These are phyloP conservation scores for Phengaris arion DNA, from an alignment of 2,888 invertebrate genomes.

Conservation along the genomic window DNA sequence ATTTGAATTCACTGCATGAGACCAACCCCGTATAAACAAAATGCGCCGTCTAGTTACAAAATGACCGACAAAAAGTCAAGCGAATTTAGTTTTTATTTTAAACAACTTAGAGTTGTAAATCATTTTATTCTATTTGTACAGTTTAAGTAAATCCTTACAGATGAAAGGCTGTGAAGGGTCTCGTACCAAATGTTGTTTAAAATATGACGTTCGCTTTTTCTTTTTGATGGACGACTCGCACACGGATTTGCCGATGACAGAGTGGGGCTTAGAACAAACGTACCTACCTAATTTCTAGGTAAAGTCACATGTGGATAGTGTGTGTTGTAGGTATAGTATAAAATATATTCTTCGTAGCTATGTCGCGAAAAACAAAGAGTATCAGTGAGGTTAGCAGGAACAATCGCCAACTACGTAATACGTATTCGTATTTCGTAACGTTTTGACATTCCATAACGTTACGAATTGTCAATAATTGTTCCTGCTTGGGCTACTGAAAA, in stretches of 20 bases:
- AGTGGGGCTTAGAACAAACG: background rate
- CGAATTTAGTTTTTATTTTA: background rate
- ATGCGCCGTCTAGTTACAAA: conserved; percentile 41
- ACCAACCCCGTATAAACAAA: conserved; percentile 51
- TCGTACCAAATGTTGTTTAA: conserved; percentile 37
- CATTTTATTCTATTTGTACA: conserved; percentile 18
- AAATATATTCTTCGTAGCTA: too few relatives aligned
- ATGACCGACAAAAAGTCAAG: background rate
- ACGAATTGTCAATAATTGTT: too few relatives aligned
- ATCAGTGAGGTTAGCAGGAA: too few relatives aligned
- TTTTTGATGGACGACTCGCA: conserved; percentile 26
- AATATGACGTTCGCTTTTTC: conserved; percentile 13
- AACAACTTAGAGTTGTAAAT: background rate
- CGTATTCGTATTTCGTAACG: too few relatives aligned
- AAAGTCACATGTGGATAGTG: background rate
- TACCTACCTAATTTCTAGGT: conserved; percentile 3
- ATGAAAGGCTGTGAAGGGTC: conserved; percentile 36
- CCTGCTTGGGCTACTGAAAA: too few relatives aligned
- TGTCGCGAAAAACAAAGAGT: too few relatives aligned
- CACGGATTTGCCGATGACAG: conserved; percentile 20
- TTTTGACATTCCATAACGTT: too few relatives aligned
- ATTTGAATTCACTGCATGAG: conserved; percentile 62
- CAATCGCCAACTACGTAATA: too few relatives aligned
- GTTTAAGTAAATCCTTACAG: conserved; percentile 34
- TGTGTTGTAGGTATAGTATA: background rate